phyloP scores from a whole-genome alignment of 2,888 invertebrate species.

The Thalpophila matura region DNA sequence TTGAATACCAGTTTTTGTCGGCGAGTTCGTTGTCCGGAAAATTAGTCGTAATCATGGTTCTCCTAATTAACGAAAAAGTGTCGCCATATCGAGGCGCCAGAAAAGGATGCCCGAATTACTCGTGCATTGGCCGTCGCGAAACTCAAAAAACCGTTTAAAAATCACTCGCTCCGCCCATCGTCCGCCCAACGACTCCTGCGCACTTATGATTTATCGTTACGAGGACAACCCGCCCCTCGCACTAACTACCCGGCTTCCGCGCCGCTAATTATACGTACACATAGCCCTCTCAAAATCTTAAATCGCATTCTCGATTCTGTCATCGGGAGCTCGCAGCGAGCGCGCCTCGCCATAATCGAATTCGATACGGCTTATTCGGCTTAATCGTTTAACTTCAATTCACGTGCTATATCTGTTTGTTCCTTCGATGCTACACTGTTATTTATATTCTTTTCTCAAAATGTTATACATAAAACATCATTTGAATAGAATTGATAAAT shows the following conservation, averaged over 20 bases:
- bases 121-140: constrained; percentile 85
- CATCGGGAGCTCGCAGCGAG: constrained; percentile 74
- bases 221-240: constrained; percentile 88
- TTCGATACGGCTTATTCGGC: constrained; percentile 77
- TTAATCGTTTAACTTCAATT: constrained; percentile 75
- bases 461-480: constrained; percentile 54
- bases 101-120: constrained; percentile 86
- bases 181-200: constrained; percentile 86
- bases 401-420: constrained; percentile 69
- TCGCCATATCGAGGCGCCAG: constrained; percentile 84
- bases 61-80: constrained; percentile 89
- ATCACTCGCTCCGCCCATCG: constrained; percentile 88
- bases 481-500: constrained; percentile 43
- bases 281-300: constrained; percentile 82
- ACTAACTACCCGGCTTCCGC: constrained; percentile 87
- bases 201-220: constrained; percentile 90
- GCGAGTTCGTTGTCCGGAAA: constrained; percentile 78
- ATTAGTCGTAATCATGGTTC: constrained; percentile 85
- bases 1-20: constrained; percentile 60
- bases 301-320: constrained; percentile 79
- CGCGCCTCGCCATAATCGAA: constrained; percentile 71
- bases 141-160: constrained; percentile 90
- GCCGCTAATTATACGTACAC: constrained; percentile 86
- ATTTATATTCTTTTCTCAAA: constrained; percentile 58
- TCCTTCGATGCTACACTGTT: constrained; percentile 48